Percentiles rank a stretch among this genome's conserved stretches.
phyloP scores from a whole-genome alignment of 1,140 invertebrate species.

The Micrasema minimum region DNA sequence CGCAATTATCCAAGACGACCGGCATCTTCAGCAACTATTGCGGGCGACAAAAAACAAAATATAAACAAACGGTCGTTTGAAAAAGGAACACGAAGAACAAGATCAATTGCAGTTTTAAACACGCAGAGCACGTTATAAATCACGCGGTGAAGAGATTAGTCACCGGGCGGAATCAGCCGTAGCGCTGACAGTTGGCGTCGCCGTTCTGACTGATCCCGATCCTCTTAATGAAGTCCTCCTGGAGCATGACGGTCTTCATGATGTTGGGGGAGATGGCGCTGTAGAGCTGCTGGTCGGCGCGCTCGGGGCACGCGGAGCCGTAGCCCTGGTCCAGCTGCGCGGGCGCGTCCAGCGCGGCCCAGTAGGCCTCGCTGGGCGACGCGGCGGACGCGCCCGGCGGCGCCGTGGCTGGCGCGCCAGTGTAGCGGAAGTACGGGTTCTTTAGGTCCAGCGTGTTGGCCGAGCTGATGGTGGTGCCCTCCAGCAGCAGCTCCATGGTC shows the following conservation, averaged over 20 bases:
- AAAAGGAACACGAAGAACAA: conserved; percentile 25
- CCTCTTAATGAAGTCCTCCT: conserved; percentile 67
- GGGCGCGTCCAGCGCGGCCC: conserved; percentile 83
- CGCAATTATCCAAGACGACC: conserved; percentile 18
- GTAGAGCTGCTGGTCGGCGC: conserved; percentile 62
- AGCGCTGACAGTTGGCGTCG: conserved; percentile 55
- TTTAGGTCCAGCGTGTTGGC: conserved; percentile 96
- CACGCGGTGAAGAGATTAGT: conserved; percentile 54
- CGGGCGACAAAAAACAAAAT: conserved; percentile 3
- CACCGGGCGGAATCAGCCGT: conserved; percentile 13
- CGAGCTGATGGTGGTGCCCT: conserved; percentile 85
- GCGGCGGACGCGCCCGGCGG: conserved; percentile 89
- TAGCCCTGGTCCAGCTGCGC: conserved; percentile 49
- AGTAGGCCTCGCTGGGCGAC: conserved; percentile 92
- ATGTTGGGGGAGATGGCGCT: conserved; percentile 61
- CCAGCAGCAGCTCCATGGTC: conserved; percentile 92
- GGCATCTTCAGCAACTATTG: conserved; percentile 2
- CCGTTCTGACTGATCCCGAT: conserved; percentile 67
- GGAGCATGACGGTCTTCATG: conserved; percentile 66
- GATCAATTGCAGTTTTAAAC: conserved; percentile 15
- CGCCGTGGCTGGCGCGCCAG: conserved; percentile 86
- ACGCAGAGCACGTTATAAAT: conserved; percentile 23
- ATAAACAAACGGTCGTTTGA: conserved; percentile 13
- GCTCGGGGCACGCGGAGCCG: conserved; percentile 56
- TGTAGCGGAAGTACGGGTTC: conserved; percentile 98